phyloP scores from a whole-genome alignment of 2,113 vertebrate species.

The Hippocampus zosterae region DNA sequence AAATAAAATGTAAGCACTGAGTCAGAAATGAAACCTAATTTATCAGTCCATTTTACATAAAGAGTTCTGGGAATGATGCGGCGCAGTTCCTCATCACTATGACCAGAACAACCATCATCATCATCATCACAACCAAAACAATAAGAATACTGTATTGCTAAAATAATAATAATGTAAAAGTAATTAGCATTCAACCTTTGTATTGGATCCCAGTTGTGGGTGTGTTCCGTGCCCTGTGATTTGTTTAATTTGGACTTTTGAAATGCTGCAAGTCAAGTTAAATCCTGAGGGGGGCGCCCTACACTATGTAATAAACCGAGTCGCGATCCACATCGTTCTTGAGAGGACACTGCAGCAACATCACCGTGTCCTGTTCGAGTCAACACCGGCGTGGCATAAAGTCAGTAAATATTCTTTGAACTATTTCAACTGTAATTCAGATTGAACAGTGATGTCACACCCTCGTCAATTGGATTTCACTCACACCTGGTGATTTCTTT shows the following conservation, averaged over 20 bases:
- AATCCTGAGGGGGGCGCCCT: conserved; percentile 59
- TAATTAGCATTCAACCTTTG: background rate
- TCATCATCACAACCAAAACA: background rate
- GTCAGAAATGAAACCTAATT: too few species aligned
- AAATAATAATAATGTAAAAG: background rate
- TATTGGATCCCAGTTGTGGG: background rate
- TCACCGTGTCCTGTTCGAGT: background rate
- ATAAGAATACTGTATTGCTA: background rate
- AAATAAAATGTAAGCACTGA: too few species aligned
- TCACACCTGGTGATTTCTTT: conserved; percentile 60
- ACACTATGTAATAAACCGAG: conserved; percentile 40
- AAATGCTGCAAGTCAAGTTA: conserved; percentile 8
- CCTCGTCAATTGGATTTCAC: conserved; percentile 30
- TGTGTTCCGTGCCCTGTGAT: background rate
- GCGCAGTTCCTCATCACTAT: too few species aligned
- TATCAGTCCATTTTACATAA: too few species aligned
- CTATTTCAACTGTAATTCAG: conserved; percentile 6
- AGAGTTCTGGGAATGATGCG: too few species aligned
- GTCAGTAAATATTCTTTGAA: conserved; percentile 5
- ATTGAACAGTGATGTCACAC: conserved; percentile 18
- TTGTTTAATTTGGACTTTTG: background rate
- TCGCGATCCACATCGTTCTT: conserved; percentile 1
- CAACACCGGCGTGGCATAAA: conserved; percentile 13
- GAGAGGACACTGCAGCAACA: background rate
- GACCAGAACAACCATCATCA: too few species aligned